These are phyloP conservation scores for Oncorhynchus tshawytscha DNA, from an alignment of 2,113 vertebrate species.

Conservation along the genomic window DNA sequence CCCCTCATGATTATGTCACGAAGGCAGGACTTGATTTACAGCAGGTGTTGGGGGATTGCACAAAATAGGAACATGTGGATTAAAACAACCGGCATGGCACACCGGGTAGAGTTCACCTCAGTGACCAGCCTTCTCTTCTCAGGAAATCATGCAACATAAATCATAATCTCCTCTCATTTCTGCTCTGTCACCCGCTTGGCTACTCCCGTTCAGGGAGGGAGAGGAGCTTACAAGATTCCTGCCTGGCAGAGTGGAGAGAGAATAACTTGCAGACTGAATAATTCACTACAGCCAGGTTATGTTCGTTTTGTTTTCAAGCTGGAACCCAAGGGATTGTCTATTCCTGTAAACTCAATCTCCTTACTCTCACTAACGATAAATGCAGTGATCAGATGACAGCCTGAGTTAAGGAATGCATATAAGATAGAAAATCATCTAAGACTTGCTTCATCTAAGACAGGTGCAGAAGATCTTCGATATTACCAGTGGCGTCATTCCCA, in stretches of 20 bases:
- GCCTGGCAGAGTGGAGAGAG: neutral
- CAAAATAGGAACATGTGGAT: neutral
- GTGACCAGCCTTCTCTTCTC: neutral
- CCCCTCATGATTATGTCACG: too few relatives aligned
- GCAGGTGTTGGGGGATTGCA: neutral
- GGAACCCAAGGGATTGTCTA: too few relatives aligned
- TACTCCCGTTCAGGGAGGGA: neutral
- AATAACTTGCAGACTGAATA: neutral
- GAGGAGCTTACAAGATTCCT: neutral
- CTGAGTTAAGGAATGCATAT: too few relatives aligned
- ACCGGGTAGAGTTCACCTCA: constrained; percentile 3
- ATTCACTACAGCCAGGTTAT: neutral
- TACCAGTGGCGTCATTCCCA: too few relatives aligned
- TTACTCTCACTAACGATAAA: too few relatives aligned
- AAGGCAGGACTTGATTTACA: neutral
- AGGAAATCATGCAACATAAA: neutral
- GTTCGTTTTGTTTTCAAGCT: neutral
- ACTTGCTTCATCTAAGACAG: too few relatives aligned
- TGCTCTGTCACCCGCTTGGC: constrained; percentile 11
- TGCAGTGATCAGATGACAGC: too few relatives aligned
- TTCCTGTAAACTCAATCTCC: too few relatives aligned
- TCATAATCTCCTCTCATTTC: constrained; percentile 11
- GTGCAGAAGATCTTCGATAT: too few relatives aligned
- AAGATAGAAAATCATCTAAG: too few relatives aligned
- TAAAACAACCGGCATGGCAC: neutral